These are phyloP conservation scores for Drosophila novamexicana DNA, from an alignment of 1,140 invertebrate species.

Conservation along the genomic window DNA sequence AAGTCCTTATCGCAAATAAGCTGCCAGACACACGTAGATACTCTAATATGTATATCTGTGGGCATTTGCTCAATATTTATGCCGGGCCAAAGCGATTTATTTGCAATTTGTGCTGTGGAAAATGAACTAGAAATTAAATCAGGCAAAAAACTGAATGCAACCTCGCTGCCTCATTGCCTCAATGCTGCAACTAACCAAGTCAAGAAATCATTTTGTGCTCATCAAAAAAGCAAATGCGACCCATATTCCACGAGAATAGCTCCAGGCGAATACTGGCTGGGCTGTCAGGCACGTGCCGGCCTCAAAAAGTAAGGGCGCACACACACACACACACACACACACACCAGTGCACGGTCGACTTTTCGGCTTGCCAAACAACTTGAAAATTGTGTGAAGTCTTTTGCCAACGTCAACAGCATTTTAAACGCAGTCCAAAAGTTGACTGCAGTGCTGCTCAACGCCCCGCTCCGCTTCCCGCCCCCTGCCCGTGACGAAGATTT, in stretches of 20 bases:
- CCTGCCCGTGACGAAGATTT: background rate
- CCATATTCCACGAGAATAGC: slow-evolving; percentile 57
- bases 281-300: slow-evolving; percentile 59
- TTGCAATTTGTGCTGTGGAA: slow-evolving; percentile 62
- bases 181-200: slow-evolving; percentile 22
- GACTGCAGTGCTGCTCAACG: slow-evolving; percentile 26
- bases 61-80: too few relatives aligned
- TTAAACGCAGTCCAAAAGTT: slow-evolving; percentile 19
- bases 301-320: slow-evolving; percentile 23
- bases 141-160: slow-evolving; percentile 26
- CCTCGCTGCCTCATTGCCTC: slow-evolving; percentile 8
- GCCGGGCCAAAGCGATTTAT: slow-evolving; percentile 59
- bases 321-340: slow-evolving; percentile 15
- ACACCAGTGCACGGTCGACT: slow-evolving; percentile 2
- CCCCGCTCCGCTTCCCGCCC: background rate
- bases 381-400: slow-evolving; percentile 45
- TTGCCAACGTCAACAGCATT: slow-evolving; percentile 54
- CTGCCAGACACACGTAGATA: slow-evolving; percentile 26
- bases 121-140: slow-evolving; percentile 79
- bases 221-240: slow-evolving; percentile 57
- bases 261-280: slow-evolving; percentile 31
- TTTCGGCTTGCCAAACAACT: slow-evolving; percentile 45
- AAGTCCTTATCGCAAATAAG: slow-evolving; percentile 26
- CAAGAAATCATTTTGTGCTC: slow-evolving; percentile 52
- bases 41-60: background rate